Conservation (phyloP, 2,113 vertebrate genomes). For the Procapra przewalskii region DNA sequence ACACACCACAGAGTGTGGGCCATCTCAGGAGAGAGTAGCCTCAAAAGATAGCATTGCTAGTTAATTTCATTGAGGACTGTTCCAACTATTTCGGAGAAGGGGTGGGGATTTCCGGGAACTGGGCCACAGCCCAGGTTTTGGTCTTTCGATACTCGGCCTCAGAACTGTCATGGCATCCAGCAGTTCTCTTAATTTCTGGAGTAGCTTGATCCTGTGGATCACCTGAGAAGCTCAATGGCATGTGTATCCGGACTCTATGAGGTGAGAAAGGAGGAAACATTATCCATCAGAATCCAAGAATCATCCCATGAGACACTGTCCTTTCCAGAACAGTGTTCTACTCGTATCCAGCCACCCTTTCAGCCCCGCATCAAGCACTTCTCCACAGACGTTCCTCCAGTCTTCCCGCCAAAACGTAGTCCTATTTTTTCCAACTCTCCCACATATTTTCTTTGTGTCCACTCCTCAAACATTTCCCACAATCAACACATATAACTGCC, state of each 20-base stretch:
- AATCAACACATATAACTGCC: not conserved
- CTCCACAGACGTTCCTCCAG: not conserved
- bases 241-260: not conserved
- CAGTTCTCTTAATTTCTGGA: not conserved
- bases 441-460: not conserved
- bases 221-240: not conserved
- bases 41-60: not conserved
- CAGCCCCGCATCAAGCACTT: not conserved
- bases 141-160: not conserved
- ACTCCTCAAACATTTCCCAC: not conserved
- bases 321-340: not conserved
- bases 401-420: not conserved
- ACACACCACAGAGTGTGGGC: not conserved
- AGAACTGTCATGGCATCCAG: not conserved
- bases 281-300: not conserved
- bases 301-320: not conserved
- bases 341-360: not conserved
- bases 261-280: not conserved
- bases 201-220: not conserved
- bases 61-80: not conserved
- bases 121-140: not conserved
- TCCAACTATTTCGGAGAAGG: not conserved
- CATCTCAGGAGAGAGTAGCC: not conserved
- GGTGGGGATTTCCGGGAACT: not conserved
- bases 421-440: not conserved